Percentiles rank a stretch among this genome's conserved stretches.
Evolutionary conservation across 2,888 invertebrate genomes (phyloP).

Genomic region (Hemaris fuciformis): DNA sequence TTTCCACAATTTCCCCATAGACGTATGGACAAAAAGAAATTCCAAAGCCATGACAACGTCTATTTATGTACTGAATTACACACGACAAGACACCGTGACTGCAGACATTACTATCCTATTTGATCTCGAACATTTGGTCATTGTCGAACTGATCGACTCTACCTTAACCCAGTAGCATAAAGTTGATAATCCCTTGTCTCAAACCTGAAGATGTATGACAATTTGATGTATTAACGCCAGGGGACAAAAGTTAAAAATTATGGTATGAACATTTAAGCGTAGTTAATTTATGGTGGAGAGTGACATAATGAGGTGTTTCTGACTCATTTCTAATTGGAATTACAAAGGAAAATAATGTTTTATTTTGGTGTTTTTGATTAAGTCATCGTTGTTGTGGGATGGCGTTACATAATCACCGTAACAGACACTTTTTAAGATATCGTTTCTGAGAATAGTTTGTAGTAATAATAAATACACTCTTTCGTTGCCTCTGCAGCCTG

Average conservation of each 20-base stretch:
- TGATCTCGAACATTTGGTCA: slow-evolving; percentile 61
- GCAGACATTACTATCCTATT: slow-evolving; percentile 52
- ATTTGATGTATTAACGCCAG: slow-evolving; percentile 12
- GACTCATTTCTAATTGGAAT: slow-evolving; percentile 13
- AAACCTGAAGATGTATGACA: not conserved
- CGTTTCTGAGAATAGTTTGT: too few relatives aligned
- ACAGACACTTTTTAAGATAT: not conserved
- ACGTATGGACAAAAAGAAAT: slow-evolving; percentile 12
- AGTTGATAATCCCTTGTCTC: not conserved
- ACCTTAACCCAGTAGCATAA: not conserved
- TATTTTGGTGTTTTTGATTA: slow-evolving; percentile 5
- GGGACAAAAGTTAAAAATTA: slow-evolving; percentile 23
- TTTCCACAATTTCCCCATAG: not conserved
- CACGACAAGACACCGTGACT: slow-evolving; percentile 39
- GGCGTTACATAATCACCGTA: not conserved
- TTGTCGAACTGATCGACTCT: not conserved
- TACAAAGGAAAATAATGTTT: slow-evolving; percentile 1
- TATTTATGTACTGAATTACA: slow-evolving; percentile 11
- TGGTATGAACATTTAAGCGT: slow-evolving; percentile 26
- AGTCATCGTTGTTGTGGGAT: not conserved
- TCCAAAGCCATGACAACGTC: slow-evolving; percentile 13
- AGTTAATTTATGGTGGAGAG: slow-evolving; percentile 60
- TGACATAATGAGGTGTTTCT: slow-evolving; percentile 65
- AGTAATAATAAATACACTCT: too few relatives aligned
- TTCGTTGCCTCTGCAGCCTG: too few relatives aligned